Evolutionary conservation across 2,888 invertebrate genomes (phyloP).

Genomic region (Nymphalis polychloros): DNA sequence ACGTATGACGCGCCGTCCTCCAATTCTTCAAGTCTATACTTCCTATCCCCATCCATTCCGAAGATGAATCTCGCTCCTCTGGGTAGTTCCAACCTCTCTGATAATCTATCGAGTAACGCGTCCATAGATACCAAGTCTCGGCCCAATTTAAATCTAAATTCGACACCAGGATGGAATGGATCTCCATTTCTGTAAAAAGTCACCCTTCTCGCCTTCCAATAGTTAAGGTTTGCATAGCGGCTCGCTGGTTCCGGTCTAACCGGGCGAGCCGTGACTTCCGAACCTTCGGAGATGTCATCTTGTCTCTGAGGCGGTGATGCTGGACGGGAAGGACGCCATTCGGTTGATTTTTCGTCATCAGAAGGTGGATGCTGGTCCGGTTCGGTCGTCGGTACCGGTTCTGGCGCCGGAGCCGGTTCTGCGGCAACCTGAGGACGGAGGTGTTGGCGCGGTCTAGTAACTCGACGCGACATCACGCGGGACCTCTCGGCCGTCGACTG

Average conservation of each 20-base stretch:
- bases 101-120: conserved; percentile 91
- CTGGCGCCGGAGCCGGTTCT: conserved; percentile 68
- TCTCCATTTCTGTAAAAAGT: conserved; percentile 97
- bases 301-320: conserved; percentile 69
- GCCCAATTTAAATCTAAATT: conserved; percentile 92
- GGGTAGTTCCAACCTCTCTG: conserved; percentile 92
- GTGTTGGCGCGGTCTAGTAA: conserved; percentile 66
- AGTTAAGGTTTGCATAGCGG: conserved; percentile 90
- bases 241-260: conserved; percentile 81
- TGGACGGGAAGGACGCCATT: conserved; percentile 75
- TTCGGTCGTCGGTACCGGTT: conserved; percentile 66
- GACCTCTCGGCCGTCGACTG: conserved; percentile 67
- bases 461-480: conserved; percentile 73
- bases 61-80: conserved; percentile 95
- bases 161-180: conserved; percentile 94
- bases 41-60: conserved; percentile 94
- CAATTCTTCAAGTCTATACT: conserved; percentile 91
- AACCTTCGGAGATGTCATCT: conserved; percentile 75
- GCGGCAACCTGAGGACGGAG: conserved; percentile 72
- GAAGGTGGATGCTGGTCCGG: conserved; percentile 67
- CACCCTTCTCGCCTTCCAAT: conserved; percentile 92
- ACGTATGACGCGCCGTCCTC: conserved; percentile 96
- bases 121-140: conserved; percentile 93
- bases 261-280: conserved; percentile 81
- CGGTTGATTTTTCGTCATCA: conserved; percentile 80